Percentiles rank a stretch among this genome's conserved stretches.
Conservation (phyloP, 2,113 vertebrate species). For the Neofelis nebulosa region DNA sequence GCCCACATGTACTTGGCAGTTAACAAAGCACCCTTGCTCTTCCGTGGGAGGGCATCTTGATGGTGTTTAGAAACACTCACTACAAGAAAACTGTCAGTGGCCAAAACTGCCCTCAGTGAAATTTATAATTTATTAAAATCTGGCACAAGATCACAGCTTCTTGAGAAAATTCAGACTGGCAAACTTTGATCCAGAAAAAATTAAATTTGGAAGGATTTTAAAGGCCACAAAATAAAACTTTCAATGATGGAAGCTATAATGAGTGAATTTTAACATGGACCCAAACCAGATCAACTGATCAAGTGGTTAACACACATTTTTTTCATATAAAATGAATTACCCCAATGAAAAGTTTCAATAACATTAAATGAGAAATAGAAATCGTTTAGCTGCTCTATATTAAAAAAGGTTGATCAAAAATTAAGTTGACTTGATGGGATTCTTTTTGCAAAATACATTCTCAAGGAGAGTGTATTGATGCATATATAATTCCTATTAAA, state of each 20-base stretch:
- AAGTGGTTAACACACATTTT: neutral
- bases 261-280: neutral
- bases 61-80: neutral
- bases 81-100: neutral
- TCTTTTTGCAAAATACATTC: slow-evolving; percentile 47
- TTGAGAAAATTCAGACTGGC: slow-evolving; percentile 33
- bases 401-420: slow-evolving; percentile 46
- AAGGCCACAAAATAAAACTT: slow-evolving; percentile 25
- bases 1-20: neutral
- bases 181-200: slow-evolving; percentile 31
- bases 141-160: slow-evolving; percentile 26
- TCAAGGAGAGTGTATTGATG: slow-evolving; percentile 30
- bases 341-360: slow-evolving; percentile 19
- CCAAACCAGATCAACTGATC: neutral
- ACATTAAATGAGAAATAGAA: slow-evolving; percentile 27
- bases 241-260: neutral
- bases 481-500: slow-evolving; percentile 32
- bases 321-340: slow-evolving; percentile 29
- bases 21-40: neutral
- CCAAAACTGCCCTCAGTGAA: neutral
- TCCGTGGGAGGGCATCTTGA: neutral
- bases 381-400: neutral
- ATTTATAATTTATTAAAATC: slow-evolving; percentile 32
- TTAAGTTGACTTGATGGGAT: slow-evolving; percentile 35
- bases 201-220: slow-evolving; percentile 31